Percentiles rank a stretch among this genome's conserved stretches.
phyloP scores from a whole-genome alignment of 2,888 invertebrate genomes.

The Netelia inedita region DNA sequence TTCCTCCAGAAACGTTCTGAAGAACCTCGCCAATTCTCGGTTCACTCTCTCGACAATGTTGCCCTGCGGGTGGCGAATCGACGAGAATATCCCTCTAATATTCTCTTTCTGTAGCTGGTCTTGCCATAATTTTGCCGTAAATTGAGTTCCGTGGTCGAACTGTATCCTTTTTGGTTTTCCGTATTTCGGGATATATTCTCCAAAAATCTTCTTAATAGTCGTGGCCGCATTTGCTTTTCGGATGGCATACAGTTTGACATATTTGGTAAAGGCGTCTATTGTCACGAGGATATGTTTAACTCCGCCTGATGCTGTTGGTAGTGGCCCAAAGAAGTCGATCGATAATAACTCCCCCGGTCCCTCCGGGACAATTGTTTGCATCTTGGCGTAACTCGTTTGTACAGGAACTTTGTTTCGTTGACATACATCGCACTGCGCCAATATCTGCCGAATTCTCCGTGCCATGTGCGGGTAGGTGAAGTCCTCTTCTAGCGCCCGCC shows the following conservation, averaged over 20 bases:
- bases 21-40: too few relatives aligned
- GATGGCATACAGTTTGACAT: background rate
- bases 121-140: too few relatives aligned
- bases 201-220: background rate
- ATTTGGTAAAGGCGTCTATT: slow-evolving; percentile 29
- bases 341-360: background rate
- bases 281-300: slow-evolving; percentile 15
- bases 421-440: slow-evolving; percentile 6
- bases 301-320: background rate
- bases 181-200: too few relatives aligned
- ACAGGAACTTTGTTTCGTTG: background rate
- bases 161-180: too few relatives aligned
- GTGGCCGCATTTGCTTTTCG: background rate
- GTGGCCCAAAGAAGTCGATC: slow-evolving; percentile 7
- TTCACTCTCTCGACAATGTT: too few relatives aligned
- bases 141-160: too few relatives aligned
- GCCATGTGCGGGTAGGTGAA: background rate
- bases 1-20: too few relatives aligned
- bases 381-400: slow-evolving; percentile 4
- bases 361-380: slow-evolving; percentile 21
- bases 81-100: too few relatives aligned
- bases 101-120: too few relatives aligned
- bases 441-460: background rate
- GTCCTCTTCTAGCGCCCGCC: slow-evolving; percentile 4
- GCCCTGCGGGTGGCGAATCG: too few relatives aligned